Conservation (phyloP, 2,113 vertebrate genomes). For the Crypturellus undulatus region DNA sequence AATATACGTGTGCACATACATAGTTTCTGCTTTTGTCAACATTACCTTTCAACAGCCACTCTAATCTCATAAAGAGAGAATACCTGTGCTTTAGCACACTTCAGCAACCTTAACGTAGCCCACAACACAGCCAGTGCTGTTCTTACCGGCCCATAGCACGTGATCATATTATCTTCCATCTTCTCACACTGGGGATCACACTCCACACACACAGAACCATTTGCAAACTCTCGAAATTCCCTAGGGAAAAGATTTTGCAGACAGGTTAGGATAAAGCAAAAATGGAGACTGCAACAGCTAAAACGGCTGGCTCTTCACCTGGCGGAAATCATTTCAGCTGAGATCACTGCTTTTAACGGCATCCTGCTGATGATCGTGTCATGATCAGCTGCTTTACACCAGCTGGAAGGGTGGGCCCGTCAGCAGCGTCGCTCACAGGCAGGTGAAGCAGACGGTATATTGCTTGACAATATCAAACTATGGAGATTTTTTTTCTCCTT, state of each 20-base stretch:
- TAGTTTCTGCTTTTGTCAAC: background rate
- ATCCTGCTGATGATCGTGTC: too few relatives aligned
- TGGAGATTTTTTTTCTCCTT: background rate
- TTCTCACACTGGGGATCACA: slow-evolving; percentile 95
- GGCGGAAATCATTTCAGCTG: background rate
- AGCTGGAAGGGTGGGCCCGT: background rate
- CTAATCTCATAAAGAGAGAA: background rate
- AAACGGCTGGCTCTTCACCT: background rate
- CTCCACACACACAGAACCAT: slow-evolving; percentile 90
- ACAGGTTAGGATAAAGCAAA: background rate
- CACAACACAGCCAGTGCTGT: fast-evolving
- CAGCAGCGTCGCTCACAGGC: slow-evolving; percentile 16
- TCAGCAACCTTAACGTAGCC: background rate
- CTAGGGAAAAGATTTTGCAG: slow-evolving; percentile 76
- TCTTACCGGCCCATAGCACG: slow-evolving; percentile 92
- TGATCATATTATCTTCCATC: slow-evolving; percentile 87
- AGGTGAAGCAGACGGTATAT: background rate
- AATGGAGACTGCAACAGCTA: background rate
- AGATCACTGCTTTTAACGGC: background rate
- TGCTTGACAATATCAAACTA: background rate
- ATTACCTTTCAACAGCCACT: background rate
- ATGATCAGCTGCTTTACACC: background rate
- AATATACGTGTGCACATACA: fast-evolving
- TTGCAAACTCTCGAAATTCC: slow-evolving; percentile 92
- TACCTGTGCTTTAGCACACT: background rate